These are phyloP conservation scores for Morone saxatilis DNA, from an alignment of 2,113 vertebrate species.

Conservation along the genomic window DNA sequence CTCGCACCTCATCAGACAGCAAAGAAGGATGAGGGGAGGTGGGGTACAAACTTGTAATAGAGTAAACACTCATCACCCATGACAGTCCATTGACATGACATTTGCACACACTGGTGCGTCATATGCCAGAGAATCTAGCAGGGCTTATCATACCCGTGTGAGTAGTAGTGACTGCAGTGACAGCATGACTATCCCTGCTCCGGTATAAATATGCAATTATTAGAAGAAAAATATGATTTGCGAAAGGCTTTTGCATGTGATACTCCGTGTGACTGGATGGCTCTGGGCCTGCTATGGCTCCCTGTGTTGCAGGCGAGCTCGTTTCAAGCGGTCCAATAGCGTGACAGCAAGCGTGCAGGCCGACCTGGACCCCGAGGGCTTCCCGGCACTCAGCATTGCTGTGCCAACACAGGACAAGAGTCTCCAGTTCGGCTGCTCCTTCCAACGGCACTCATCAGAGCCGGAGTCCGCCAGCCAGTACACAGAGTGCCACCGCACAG, in stretches of 20 bases:
- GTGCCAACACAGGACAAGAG: slow-evolving; percentile 97
- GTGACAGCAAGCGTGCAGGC: slow-evolving; percentile 98
- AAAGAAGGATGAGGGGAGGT: slow-evolving; percentile 35
- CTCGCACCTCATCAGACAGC: slow-evolving; percentile 45
- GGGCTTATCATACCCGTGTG: slow-evolving; percentile 33
- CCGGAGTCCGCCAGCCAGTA: slow-evolving; percentile 91
- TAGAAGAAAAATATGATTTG: neutral
- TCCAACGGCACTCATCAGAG: slow-evolving; percentile 96
- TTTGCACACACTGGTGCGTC: slow-evolving; percentile 69
- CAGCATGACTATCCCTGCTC: slow-evolving; percentile 10
- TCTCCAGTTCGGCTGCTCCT: slow-evolving; percentile 96
- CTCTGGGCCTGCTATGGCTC: slow-evolving; percentile 33
- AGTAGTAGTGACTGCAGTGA: slow-evolving; percentile 33
- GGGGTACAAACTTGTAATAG: slow-evolving; percentile 54
- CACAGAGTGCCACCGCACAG: slow-evolving; percentile 95
- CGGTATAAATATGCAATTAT: slow-evolving; percentile 12
- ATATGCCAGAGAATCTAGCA: slow-evolving; percentile 70
- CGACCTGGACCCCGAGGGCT: slow-evolving; percentile 95
- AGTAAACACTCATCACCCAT: slow-evolving; percentile 57
- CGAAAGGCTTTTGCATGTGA: slow-evolving; percentile 28
- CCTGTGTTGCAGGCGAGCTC: slow-evolving; percentile 87
- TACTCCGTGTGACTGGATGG: slow-evolving; percentile 37
- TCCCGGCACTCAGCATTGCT: slow-evolving; percentile 84
- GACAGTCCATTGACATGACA: slow-evolving; percentile 55
- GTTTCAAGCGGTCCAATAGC: slow-evolving; percentile 99